Evolutionary conservation across 2,797 vertebrate genomes (phyloP).

Genomic region (Simalia tracyae): DNA sequence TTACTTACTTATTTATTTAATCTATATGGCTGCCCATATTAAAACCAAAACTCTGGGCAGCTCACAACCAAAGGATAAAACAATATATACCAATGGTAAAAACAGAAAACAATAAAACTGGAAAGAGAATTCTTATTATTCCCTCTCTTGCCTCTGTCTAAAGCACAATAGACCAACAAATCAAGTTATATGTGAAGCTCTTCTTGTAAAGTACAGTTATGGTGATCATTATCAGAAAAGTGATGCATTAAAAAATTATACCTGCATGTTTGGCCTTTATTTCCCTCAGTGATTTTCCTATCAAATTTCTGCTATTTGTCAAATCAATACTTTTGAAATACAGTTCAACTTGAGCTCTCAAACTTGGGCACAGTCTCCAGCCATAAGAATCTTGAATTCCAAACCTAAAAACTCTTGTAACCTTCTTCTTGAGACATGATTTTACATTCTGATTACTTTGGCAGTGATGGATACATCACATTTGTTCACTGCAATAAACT

Average conservation of each 20-base stretch:
- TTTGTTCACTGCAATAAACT: background rate
- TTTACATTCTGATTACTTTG: background rate
- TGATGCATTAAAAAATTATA: conserved; percentile 44
- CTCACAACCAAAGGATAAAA: background rate
- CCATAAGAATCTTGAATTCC: conserved; percentile 15
- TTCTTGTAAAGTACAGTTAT: conserved; percentile 31
- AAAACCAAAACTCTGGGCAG: background rate
- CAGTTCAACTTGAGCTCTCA: conserved; percentile 37
- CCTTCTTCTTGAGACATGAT: background rate
- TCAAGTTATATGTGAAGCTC: conserved; percentile 43
- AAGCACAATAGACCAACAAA: conserved; percentile 45
- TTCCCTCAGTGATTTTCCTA: conserved; percentile 52
- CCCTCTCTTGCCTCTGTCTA: conserved; percentile 27
- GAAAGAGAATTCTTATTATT: background rate
- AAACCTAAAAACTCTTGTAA: background rate
- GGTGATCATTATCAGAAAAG: conserved; percentile 48
- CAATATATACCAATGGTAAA: background rate
- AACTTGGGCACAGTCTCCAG: conserved; percentile 30
- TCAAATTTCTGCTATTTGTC: conserved; percentile 49
- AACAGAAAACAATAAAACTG: background rate
- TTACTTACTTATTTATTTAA: too few relatives aligned
- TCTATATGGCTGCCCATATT: background rate
- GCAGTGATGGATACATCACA: conserved; percentile 1
- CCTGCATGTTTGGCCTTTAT: conserved; percentile 51
- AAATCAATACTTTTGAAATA: conserved; percentile 46